Conservation (phyloP, 1,140 invertebrate genomes). For the Brachystomella parvula region DNA sequence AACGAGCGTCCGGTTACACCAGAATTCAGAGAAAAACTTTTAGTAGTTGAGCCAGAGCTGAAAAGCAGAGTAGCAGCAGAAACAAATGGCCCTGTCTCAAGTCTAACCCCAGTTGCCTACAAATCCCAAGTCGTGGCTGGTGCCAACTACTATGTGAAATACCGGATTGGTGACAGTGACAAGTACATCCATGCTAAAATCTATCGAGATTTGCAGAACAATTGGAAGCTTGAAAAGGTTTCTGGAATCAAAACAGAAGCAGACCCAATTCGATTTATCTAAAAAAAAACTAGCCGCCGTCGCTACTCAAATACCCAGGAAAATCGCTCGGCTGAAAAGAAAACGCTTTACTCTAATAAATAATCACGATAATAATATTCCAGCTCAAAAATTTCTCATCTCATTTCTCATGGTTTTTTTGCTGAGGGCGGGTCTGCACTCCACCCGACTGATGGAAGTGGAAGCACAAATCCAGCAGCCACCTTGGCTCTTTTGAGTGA, state of each 20-base stretch:
- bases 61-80: not conserved
- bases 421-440: no score
- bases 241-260: not conserved
- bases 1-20: slow-evolving; percentile 4
- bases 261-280: slow-evolving; percentile 5
- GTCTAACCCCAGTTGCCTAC: not conserved
- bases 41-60: not conserved
- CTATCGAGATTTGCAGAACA: not conserved
- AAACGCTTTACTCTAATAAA: no score
- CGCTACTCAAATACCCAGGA: no score
- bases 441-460: no score
- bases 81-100: not conserved
- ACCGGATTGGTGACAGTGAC: not conserved
- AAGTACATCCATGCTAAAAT: slow-evolving; percentile 8
- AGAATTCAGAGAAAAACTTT: not conserved
- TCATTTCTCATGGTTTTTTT: no score
- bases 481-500: slow-evolving; percentile 1
- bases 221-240: not conserved
- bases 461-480: no score
- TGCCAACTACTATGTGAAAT: slow-evolving; percentile 18
- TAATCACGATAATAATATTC: no score
- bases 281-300: not conserved
- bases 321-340: no score
- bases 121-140: slow-evolving; percentile 15
- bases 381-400: no score